phyloP scores from a whole-genome alignment of 1,140 invertebrate genomes.

The Drosophila elegans region DNA sequence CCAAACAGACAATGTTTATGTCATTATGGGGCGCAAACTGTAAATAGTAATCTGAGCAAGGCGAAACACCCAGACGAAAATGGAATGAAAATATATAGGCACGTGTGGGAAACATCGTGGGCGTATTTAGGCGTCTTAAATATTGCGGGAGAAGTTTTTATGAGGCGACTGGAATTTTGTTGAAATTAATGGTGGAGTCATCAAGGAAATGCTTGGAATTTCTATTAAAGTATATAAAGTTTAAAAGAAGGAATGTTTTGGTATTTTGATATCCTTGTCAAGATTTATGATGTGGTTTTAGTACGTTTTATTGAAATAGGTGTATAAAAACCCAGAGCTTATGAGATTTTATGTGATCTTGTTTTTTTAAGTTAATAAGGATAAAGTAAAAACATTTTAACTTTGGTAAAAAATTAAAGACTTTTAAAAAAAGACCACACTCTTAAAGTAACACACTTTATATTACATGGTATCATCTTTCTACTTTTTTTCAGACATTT shows the following conservation, averaged over 20 bases:
- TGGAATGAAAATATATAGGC: constrained; percentile 37
- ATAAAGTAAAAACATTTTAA: no score
- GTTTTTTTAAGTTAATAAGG: no score
- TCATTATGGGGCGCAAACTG: constrained; percentile 27
- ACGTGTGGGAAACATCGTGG: constrained; percentile 5
- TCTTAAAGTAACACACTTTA: no score
- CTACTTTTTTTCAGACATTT: no score
- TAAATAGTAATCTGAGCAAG: constrained; percentile 48
- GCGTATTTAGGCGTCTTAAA: constrained; percentile 27
- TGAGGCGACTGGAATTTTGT: constrained; percentile 38
- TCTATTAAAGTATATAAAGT: constrained; percentile 29
- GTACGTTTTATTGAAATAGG: neutral
- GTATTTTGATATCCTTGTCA: neutral
- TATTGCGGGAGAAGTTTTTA: constrained; percentile 39
- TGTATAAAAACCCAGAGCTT: neutral
- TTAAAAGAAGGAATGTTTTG: constrained; percentile 19
- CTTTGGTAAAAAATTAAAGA: no score
- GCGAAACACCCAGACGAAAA: constrained; percentile 25
- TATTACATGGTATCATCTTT: no score
- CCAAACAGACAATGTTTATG: constrained; percentile 51
- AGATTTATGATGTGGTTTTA: constrained; percentile 6
- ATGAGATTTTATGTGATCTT: no score
- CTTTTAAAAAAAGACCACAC: no score
- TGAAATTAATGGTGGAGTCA: constrained; percentile 37
- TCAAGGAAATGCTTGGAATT: constrained; percentile 26